Conservation (phyloP, 2,797 vertebrate genomes). For the Nannoperca australis region DNA sequence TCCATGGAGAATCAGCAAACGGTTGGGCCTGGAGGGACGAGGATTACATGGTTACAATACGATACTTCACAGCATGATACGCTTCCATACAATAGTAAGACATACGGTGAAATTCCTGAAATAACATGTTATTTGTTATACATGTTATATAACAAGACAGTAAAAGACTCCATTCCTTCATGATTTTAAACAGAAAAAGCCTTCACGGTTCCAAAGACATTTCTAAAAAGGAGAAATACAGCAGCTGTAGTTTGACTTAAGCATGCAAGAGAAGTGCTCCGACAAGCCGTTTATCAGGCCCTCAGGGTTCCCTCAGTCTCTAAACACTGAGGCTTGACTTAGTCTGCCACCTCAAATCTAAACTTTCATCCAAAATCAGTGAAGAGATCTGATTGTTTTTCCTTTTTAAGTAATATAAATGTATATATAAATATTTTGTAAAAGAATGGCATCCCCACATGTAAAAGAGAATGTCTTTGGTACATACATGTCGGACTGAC, state of each 20-base stretch:
- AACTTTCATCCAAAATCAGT: background rate
- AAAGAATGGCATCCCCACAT: background rate
- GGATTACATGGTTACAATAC: background rate
- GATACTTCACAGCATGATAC: background rate
- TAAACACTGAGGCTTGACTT: background rate
- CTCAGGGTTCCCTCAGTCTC: background rate
- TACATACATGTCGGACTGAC: background rate
- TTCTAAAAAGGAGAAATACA: too few species aligned
- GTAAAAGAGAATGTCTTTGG: background rate
- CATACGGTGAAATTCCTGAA: background rate
- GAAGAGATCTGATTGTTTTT: background rate
- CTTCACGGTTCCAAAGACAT: background rate
- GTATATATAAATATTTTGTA: background rate
- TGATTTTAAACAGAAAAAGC: background rate
- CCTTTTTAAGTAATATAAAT: background rate
- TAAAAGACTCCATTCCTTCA: background rate
- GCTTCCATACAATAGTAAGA: background rate
- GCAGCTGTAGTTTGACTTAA: background rate
- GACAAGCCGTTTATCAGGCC: slow-evolving; percentile 19
- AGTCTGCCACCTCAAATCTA: background rate
- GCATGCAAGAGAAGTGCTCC: slow-evolving; percentile 20
- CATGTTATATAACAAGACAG: too few species aligned
- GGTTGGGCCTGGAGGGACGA: slow-evolving; percentile 90
- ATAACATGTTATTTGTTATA: background rate
- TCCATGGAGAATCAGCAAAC: slow-evolving; percentile 96